phyloP scores from a whole-genome alignment of 1,140 invertebrate species.

The Dolichoris vasculosae region DNA sequence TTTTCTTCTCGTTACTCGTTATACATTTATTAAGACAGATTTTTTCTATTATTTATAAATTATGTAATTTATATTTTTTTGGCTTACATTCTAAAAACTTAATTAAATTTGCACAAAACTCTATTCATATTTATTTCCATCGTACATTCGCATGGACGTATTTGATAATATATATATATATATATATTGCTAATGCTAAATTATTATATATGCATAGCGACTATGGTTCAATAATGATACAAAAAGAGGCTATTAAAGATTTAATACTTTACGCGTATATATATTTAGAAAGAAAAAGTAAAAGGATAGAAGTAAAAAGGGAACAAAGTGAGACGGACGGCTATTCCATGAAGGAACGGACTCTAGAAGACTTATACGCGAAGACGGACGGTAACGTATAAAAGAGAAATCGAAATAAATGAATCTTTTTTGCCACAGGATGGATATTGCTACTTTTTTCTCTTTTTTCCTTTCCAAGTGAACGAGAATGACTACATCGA shows the following conservation, averaged over 20 bases:
- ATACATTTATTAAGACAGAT: no score
- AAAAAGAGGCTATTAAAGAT: not conserved
- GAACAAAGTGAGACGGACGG: not conserved
- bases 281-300: not conserved
- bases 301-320: not conserved
- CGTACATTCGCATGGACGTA: not conserved
- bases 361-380: constrained; percentile 12
- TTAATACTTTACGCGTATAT: not conserved
- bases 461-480: not conserved
- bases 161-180: not conserved
- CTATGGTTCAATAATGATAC: not conserved
- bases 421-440: constrained; percentile 14
- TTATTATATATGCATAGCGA: not conserved
- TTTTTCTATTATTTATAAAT: no score
- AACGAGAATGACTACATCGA: not conserved
- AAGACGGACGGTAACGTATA: constrained; percentile 4
- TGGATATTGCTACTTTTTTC: constrained; percentile 20
- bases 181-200: not conserved
- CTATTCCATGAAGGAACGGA: not conserved
- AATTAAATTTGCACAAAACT: constrained; percentile 30
- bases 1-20: no score
- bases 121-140: not conserved
- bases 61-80: no score
- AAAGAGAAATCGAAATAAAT: constrained; percentile 21
- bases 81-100: not conserved